These are phyloP conservation scores for Tricholaema leucomelas DNA, from an alignment of 2,113 vertebrate genomes.

Conservation along the genomic window DNA sequence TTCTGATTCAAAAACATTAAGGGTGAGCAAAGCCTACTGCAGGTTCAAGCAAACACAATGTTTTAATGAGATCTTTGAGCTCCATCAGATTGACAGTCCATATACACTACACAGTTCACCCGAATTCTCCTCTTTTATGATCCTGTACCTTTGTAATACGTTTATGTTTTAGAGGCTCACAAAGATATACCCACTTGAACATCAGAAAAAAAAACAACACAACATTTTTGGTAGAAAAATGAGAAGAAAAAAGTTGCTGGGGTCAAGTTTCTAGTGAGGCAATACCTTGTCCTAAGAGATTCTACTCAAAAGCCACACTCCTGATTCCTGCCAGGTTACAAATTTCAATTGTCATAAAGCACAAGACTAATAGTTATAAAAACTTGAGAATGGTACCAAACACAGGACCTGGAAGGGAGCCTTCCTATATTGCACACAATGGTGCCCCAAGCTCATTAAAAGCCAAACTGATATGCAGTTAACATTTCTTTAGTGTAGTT, in stretches of 20 bases:
- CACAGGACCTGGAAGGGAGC: background rate
- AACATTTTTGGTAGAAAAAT: background rate
- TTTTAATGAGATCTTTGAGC: background rate
- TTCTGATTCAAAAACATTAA: background rate
- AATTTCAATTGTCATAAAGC: slow-evolving; percentile 22
- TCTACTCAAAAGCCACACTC: slow-evolving; percentile 10
- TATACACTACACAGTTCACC: background rate
- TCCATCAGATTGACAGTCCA: background rate
- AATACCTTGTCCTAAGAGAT: slow-evolving; percentile 26
- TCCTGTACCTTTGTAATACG: background rate
- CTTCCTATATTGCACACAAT: background rate
- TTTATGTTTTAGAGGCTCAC: background rate
- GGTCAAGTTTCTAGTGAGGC: background rate
- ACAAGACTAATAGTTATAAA: slow-evolving; percentile 17
- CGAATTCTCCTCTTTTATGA: background rate
- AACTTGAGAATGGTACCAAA: background rate
- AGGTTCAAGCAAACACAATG: background rate
- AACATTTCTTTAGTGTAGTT: background rate
- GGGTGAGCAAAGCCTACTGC: background rate
- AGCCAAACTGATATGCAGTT: background rate
- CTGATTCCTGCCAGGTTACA: slow-evolving; percentile 31
- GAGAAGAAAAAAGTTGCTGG: background rate
- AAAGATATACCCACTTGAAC: background rate
- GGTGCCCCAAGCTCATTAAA: slow-evolving; percentile 2
- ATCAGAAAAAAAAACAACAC: background rate